Percentiles rank a stretch among this genome's conserved stretches.
Evolutionary conservation across 2,888 invertebrate species (phyloP).

Genomic region (Scaptomyza tumidula): DNA sequence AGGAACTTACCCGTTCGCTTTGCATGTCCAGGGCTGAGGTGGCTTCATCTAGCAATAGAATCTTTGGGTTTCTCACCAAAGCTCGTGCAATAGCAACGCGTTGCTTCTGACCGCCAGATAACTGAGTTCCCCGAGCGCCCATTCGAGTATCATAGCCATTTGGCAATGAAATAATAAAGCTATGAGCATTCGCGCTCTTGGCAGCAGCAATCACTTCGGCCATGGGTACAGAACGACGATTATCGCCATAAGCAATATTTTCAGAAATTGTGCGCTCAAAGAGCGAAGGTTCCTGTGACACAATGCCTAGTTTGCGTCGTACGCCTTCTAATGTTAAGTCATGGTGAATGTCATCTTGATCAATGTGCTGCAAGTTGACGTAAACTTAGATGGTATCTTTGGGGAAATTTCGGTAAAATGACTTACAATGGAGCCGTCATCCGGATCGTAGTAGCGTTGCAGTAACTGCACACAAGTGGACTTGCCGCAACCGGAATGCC

Average conservation of each 20-base stretch:
- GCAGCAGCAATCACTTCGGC: conserved; percentile 91
- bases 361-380: conserved; percentile 80
- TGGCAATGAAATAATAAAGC: conserved; percentile 90
- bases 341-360: conserved; percentile 86
- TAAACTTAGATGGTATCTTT: too few species aligned
- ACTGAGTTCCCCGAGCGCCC: conserved; percentile 91
- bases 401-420: too few species aligned
- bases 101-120: conserved; percentile 95
- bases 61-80: conserved; percentile 89
- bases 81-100: conserved; percentile 93
- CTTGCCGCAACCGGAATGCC: conserved; percentile 92
- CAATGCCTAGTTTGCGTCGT: conserved; percentile 91
- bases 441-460: conserved; percentile 92
- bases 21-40: conserved; percentile 92
- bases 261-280: conserved; percentile 93
- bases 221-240: conserved; percentile 87
- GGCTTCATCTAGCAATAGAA: conserved; percentile 91
- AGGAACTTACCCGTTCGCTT: conserved; percentile 85
- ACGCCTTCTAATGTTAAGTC: conserved; percentile 88
- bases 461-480: conserved; percentile 92
- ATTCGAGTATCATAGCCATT: conserved; percentile 91
- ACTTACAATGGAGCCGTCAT: conserved; percentile 87
- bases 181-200: conserved; percentile 91
- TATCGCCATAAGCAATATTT: conserved; percentile 95
- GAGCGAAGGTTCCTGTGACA: conserved; percentile 94